Percentiles rank a stretch among this genome's conserved stretches.
phyloP scores from a whole-genome alignment of 2,888 invertebrate species.

The Neria commutata region DNA sequence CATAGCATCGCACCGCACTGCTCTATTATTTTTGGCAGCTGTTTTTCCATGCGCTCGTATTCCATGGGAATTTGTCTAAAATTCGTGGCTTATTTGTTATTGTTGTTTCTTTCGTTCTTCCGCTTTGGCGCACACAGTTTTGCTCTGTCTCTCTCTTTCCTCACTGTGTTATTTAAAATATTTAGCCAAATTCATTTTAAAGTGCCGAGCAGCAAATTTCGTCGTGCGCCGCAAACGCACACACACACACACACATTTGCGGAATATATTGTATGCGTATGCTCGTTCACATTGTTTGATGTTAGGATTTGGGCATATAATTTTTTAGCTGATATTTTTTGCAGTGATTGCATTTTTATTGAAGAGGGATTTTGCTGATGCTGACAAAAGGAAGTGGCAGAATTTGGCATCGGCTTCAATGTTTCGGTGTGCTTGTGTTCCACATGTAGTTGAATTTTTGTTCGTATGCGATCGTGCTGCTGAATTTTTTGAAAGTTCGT shows the following conservation, averaged over 20 bases:
- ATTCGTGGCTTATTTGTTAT: not conserved
- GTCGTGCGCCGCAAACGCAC: too few relatives aligned
- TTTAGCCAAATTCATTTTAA: not conserved
- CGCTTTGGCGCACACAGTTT: not conserved
- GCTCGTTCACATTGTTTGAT: slow-evolving; percentile 2
- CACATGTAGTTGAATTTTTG: too few relatives aligned
- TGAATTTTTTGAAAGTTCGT: too few relatives aligned
- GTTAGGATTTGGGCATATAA: not conserved
- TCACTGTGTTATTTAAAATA: slow-evolving; percentile 1
- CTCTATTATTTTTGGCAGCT: not conserved
- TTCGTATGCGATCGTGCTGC: too few relatives aligned
- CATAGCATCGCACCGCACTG: too few relatives aligned
- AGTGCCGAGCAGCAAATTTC: not conserved
- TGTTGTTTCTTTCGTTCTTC: not conserved
- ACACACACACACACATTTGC: too few relatives aligned
- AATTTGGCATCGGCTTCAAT: too few relatives aligned
- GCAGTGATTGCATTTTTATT: not conserved
- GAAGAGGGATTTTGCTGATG: not conserved
- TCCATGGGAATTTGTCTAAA: not conserved
- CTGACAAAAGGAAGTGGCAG: too few relatives aligned
- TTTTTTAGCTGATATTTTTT: not conserved
- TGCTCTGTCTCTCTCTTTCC: not conserved
- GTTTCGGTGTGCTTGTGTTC: too few relatives aligned
- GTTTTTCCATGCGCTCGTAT: not conserved
- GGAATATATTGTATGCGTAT: too few relatives aligned